These are phyloP conservation scores for Amblyjoppa proteus DNA, from an alignment of 2,888 invertebrate species.

Conservation along the genomic window DNA sequence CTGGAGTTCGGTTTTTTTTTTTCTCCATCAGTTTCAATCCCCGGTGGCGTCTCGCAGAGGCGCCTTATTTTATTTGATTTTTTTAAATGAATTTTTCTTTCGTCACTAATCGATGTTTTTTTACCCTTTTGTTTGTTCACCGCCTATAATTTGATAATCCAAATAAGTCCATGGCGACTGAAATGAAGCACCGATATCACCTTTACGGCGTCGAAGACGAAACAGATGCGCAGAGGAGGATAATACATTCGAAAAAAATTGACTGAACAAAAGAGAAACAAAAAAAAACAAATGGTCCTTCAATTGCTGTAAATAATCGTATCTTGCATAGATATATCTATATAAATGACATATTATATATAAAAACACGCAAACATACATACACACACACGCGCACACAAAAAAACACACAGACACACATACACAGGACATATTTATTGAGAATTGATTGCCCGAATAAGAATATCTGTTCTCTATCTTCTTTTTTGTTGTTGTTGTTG, in stretches of 20 bases:
- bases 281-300: constrained; percentile 56
- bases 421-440: constrained; percentile 61
- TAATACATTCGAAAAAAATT: constrained; percentile 75
- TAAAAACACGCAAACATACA: constrained; percentile 35
- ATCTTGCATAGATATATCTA: constrained; percentile 57
- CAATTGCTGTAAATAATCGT: constrained; percentile 69
- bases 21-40: constrained; percentile 49
- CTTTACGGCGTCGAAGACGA: constrained; percentile 85
- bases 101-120: constrained; percentile 69
- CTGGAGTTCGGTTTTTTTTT: constrained; percentile 36
- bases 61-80: neutral
- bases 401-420: neutral
- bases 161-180: constrained; percentile 85
- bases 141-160: constrained; percentile 79
- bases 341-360: constrained; percentile 30
- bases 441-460: constrained; percentile 49
- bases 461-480: constrained; percentile 40
- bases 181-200: constrained; percentile 86
- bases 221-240: constrained; percentile 80
- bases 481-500: constrained; percentile 17
- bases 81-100: constrained; percentile 55
- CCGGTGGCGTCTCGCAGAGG: neutral
- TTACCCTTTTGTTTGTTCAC: constrained; percentile 72
- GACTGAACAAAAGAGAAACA: constrained; percentile 61
- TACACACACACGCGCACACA: constrained; percentile 24